Percentiles rank a stretch among this genome's conserved stretches.
Conservation (phyloP, 2,797 vertebrate genomes). For the Allobates femoralis region DNA sequence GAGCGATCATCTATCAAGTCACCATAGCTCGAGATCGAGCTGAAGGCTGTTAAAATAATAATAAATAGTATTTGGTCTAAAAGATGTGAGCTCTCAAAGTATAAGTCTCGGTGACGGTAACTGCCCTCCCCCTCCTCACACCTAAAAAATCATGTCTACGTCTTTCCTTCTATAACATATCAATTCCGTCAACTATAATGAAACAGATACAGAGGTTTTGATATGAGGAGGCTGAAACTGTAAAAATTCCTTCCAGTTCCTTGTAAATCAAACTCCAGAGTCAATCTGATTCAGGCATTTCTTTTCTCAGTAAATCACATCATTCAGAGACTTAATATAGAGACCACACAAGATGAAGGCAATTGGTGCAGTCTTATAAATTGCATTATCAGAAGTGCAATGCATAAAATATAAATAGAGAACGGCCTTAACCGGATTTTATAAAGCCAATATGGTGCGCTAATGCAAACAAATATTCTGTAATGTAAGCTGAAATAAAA, state of each 20-base stretch:
- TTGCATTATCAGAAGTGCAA: conserved; percentile 40
- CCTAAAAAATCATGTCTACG: background rate
- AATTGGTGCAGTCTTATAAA: conserved; percentile 41
- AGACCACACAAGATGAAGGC: conserved; percentile 65
- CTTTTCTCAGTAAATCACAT: conserved; percentile 63
- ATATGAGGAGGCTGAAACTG: conserved; percentile 18
- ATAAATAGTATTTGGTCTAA: background rate
- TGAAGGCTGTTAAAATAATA: too few relatives aligned
- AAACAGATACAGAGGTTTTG: background rate
- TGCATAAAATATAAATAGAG: conserved; percentile 62
- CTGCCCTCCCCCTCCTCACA: too few relatives aligned
- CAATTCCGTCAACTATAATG: background rate
- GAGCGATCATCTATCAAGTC: too few relatives aligned
- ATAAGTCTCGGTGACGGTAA: background rate
- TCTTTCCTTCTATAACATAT: background rate
- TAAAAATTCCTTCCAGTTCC: conserved; percentile 39
- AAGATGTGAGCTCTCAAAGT: background rate
- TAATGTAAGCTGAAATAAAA: background rate
- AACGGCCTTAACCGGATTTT: conserved; percentile 67
- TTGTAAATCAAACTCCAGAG: conserved; percentile 63
- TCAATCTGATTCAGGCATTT: conserved; percentile 59
- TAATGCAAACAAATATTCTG: background rate
- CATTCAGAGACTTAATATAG: conserved; percentile 61
- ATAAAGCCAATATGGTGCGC: conserved; percentile 45
- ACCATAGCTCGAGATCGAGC: too few relatives aligned